Evolutionary conservation across 1,140 invertebrate genomes (phyloP).

Genomic region (Dicyema japonicum): DNA sequence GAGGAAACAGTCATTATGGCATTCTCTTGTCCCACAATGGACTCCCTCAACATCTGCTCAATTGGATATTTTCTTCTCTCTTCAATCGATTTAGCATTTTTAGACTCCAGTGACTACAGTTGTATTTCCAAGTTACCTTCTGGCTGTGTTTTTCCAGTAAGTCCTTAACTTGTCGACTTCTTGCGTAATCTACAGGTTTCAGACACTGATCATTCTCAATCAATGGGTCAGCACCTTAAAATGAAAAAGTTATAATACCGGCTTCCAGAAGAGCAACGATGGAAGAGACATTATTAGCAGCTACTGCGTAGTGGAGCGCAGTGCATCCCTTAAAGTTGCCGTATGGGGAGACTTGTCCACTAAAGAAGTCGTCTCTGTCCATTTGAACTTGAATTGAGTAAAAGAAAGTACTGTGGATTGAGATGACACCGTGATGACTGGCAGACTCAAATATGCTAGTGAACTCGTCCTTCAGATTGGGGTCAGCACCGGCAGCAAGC

Average conservation of each 20-base stretch:
- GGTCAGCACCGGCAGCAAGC: slow-evolving; percentile 37
- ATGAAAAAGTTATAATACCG: slow-evolving; percentile 11
- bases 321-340: slow-evolving; percentile 44
- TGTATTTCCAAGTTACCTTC: no score
- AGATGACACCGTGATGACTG: slow-evolving; percentile 13
- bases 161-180: no score
- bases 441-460: slow-evolving; percentile 28
- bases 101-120: neutral
- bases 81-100: slow-evolving; percentile 17
- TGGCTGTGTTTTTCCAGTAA: no score
- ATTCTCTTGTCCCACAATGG: slow-evolving; percentile 54
- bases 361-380: neutral
- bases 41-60: slow-evolving; percentile 45
- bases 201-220: slow-evolving; percentile 40
- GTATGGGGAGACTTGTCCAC: neutral
- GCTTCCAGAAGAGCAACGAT: slow-evolving; percentile 3
- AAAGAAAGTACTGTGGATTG: slow-evolving; percentile 18
- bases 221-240: slow-evolving; percentile 24
- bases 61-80: slow-evolving; percentile 49
- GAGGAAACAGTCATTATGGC: slow-evolving; percentile 50
- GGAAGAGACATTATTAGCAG: slow-evolving; percentile 12
- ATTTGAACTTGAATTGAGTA: neutral
- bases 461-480: slow-evolving; percentile 42
- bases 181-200: slow-evolving; percentile 36
- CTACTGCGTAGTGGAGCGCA: slow-evolving; percentile 50